Evolutionary conservation across 2,113 vertebrate genomes (phyloP).

Genomic region (Python bivittatus): DNA sequence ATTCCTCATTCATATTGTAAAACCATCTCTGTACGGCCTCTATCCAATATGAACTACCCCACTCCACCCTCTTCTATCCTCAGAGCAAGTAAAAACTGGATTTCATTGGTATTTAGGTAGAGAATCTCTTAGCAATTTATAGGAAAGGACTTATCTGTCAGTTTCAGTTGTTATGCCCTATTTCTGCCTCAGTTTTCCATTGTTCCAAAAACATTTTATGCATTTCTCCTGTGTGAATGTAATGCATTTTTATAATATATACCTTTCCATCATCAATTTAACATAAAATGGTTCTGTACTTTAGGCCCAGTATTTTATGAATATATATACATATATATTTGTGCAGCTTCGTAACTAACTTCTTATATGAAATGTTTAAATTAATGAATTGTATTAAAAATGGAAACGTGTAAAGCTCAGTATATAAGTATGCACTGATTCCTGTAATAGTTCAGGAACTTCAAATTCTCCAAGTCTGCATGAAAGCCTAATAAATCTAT

Average conservation of each 20-base stretch:
- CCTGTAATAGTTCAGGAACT: background rate
- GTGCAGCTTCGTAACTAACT: background rate
- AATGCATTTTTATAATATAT: background rate
- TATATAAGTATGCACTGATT: background rate
- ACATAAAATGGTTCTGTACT: background rate
- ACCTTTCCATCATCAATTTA: background rate
- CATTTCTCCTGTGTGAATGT: background rate
- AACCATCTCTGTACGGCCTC: background rate
- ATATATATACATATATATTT: background rate
- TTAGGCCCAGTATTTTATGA: background rate
- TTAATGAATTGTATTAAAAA: background rate
- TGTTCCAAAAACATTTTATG: background rate
- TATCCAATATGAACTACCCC: slow-evolving; percentile 1
- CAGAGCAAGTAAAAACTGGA: background rate
- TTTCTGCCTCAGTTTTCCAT: background rate
- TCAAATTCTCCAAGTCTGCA: background rate
- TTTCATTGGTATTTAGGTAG: slow-evolving; percentile 3
- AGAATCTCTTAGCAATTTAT: background rate
- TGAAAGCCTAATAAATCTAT: background rate
- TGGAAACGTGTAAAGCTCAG: background rate
- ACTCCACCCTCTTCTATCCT: background rate
- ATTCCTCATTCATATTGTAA: background rate
- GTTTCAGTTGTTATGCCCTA: background rate
- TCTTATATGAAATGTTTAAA: background rate
- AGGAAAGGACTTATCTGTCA: background rate